Conservation (phyloP, 1,140 invertebrate species). For the Hylaeus volcanicus region DNA sequence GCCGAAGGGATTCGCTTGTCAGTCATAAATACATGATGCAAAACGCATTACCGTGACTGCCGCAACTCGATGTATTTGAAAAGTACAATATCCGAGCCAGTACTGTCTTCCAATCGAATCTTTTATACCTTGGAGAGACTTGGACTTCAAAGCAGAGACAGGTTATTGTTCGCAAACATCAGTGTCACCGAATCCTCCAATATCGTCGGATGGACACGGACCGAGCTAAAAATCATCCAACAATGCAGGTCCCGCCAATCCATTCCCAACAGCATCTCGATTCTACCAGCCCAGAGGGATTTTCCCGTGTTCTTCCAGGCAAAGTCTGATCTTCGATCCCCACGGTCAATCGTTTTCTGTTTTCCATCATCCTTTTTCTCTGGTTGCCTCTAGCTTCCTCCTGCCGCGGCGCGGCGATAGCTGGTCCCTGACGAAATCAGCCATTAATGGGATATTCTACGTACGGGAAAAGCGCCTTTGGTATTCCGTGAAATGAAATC, state of each 20-base stretch:
- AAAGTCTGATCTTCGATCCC: background rate
- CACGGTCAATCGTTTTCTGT: conserved; percentile 2
- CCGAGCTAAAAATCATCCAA: conserved; percentile 15
- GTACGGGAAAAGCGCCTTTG: no score
- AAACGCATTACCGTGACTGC: background rate
- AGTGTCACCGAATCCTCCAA: background rate
- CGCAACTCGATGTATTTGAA: background rate
- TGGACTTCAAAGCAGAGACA: background rate
- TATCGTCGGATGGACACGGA: background rate
- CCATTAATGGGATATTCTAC: background rate
- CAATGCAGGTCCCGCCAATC: background rate
- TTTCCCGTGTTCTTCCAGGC: background rate
- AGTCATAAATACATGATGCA: no score
- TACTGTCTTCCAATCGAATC: background rate
- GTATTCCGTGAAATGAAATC: no score
- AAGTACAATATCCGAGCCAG: no score
- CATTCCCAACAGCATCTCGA: background rate
- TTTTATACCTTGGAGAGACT: background rate
- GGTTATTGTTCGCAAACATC: background rate
- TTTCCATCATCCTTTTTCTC: background rate
- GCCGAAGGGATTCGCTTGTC: no score
- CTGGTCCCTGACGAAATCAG: background rate
- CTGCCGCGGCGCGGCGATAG: background rate
- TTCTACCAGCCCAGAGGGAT: background rate
- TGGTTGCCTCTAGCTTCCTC: background rate